Evolutionary conservation across 2,797 vertebrate species (phyloP).

Genomic region (Hippocampus kuda): DNA sequence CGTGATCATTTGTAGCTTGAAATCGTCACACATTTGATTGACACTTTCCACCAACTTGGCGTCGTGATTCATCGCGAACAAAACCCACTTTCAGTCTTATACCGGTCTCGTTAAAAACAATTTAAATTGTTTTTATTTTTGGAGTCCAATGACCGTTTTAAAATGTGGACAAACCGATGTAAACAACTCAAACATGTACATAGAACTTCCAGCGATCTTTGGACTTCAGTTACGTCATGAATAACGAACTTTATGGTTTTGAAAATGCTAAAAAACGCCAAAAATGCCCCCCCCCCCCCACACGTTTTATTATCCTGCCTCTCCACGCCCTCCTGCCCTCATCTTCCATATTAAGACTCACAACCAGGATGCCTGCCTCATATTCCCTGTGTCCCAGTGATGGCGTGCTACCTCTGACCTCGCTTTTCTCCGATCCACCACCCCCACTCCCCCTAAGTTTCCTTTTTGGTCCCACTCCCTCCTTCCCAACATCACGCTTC

Average conservation of each 20-base stretch:
- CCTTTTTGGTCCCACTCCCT: constrained; percentile 8
- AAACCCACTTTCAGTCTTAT: background rate
- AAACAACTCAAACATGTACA: no score
- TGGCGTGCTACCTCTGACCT: constrained; percentile 5
- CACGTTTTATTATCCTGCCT: background rate
- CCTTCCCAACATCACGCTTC: constrained; percentile 38
- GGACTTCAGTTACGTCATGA: no score
- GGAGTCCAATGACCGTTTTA: no score
- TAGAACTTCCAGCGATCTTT: no score
- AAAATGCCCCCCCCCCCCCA: no score
- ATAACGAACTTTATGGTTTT: no score
- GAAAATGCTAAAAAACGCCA: no score
- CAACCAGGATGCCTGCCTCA: background rate
- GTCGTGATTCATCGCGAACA: background rate
- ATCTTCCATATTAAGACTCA: background rate
- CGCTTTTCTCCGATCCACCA: no score
- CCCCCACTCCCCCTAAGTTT: constrained; percentile 1
- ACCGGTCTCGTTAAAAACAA: background rate
- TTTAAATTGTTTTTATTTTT: no score
- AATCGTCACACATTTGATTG: background rate
- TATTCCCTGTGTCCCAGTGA: background rate
- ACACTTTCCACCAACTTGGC: background rate
- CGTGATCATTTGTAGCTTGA: background rate
- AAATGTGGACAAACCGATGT: no score
- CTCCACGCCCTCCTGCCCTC: background rate